phyloP scores from a whole-genome alignment of 2,113 vertebrate species.

The Lagenorhynchus albirostris region DNA sequence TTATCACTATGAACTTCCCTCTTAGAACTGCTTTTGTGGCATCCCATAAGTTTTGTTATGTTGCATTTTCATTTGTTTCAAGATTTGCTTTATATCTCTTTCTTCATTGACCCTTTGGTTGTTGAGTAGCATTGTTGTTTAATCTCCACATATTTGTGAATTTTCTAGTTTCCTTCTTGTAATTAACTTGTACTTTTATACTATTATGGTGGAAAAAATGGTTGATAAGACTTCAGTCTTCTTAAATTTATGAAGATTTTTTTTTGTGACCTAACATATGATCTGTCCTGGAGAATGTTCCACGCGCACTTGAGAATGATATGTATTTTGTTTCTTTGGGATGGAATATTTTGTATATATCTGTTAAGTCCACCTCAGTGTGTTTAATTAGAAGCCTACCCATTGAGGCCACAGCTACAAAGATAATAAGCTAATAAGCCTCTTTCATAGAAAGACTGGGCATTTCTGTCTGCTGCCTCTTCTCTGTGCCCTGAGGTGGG shows the following conservation, averaged over 20 bases:
- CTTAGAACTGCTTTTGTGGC: not conserved
- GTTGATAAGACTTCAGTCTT: not conserved
- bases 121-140: not conserved
- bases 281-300: not conserved
- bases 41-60: not conserved
- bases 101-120: not conserved
- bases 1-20: not conserved
- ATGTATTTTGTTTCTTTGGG: not conserved
- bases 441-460: not conserved
- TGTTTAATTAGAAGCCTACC: not conserved
- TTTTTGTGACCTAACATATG: not conserved
- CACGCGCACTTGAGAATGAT: not conserved
- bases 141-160: not conserved
- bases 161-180: not conserved
- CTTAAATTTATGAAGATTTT: not conserved
- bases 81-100: not conserved
- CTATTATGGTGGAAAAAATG: not conserved
- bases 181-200: not conserved
- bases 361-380: not conserved
- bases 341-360: not conserved
- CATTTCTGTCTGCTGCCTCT: not conserved
- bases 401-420: not conserved
- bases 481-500: not conserved
- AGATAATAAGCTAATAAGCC: not conserved
- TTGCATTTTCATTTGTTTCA: not conserved